A percentile compares a stretch with the other conserved stretches of the same genome.
These are phyloP conservation scores for Pristis pectinata DNA, from an alignment of 2,797 vertebrate genomes.

Conservation along the genomic window DNA sequence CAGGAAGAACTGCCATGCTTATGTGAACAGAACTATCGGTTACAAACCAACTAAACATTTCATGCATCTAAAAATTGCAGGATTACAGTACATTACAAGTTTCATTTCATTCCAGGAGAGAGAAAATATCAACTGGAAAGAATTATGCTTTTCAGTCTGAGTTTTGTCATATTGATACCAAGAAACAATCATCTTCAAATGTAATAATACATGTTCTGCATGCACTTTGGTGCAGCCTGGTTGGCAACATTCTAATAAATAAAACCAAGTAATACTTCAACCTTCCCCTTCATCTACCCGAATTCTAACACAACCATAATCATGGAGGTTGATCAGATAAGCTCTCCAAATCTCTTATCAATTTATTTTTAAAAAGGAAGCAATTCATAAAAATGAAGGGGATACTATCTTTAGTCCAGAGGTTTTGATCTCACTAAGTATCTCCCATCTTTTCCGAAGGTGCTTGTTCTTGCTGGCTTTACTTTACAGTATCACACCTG, in stretches of 20 bases:
- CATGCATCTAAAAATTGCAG: slow-evolving; percentile 58
- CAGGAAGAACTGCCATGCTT: slow-evolving; percentile 38
- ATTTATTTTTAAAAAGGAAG: background rate
- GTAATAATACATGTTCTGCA: background rate
- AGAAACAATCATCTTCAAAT: background rate
- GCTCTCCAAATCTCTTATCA: background rate
- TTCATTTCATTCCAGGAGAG: slow-evolving; percentile 1
- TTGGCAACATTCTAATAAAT: background rate
- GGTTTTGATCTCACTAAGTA: background rate
- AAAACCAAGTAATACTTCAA: background rate
- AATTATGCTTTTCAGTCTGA: too few species aligned
- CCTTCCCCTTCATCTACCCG: background rate
- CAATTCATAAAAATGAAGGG: background rate
- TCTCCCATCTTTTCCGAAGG: background rate
- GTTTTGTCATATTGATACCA: background rate
- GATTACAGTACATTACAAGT: slow-evolving; percentile 51
- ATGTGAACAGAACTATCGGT: slow-evolving; percentile 55
- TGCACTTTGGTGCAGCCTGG: background rate
- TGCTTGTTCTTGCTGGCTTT: background rate
- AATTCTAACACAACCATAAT: background rate
- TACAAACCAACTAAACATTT: slow-evolving; percentile 56
- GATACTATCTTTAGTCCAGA: background rate
- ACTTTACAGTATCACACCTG: background rate
- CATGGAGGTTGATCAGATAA: background rate
- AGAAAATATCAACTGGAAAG: too few species aligned